Evolutionary conservation across 2,113 vertebrate genomes (phyloP).

Genomic region (Atherinomorus stipes): DNA sequence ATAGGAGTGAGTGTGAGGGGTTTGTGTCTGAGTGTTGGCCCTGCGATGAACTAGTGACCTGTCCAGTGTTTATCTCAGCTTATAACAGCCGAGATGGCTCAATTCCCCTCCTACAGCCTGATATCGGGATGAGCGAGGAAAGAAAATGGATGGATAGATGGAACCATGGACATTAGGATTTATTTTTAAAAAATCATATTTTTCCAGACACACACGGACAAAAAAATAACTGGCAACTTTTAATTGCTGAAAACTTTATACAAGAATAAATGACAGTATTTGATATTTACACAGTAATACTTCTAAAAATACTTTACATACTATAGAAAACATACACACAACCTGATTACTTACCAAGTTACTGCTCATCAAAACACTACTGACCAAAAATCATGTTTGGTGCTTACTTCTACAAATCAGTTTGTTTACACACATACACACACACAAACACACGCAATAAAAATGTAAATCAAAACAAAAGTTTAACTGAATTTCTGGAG

Average conservation of each 20-base stretch:
- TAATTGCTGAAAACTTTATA: conserved; percentile 83
- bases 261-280: conserved; percentile 91
- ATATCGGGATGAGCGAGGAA: too few relatives aligned
- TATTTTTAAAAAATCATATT: background rate
- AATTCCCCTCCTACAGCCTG: too few relatives aligned
- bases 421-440: conserved; percentile 13
- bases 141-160: too few relatives aligned
- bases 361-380: conserved; percentile 40
- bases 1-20: too few relatives aligned
- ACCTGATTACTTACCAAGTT: conserved; percentile 38
- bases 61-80: too few relatives aligned
- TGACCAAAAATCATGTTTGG: conserved; percentile 15
- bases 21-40: too few relatives aligned
- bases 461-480: conserved; percentile 33
- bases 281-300: conserved; percentile 94
- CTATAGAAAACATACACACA: conserved; percentile 82
- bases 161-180: background rate
- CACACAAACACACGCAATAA: conserved; percentile 26
- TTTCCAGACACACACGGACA: background rate
- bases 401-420: conserved; percentile 8
- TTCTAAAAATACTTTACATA: conserved; percentile 86
- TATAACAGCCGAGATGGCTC: too few relatives aligned
- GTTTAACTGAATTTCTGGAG: conserved; percentile 47
- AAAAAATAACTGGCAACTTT: conserved; percentile 41
- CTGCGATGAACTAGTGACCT: too few relatives aligned